These are phyloP conservation scores for Rhagonycha lutea DNA, from an alignment of 2,888 invertebrate genomes.

Conservation along the genomic window DNA sequence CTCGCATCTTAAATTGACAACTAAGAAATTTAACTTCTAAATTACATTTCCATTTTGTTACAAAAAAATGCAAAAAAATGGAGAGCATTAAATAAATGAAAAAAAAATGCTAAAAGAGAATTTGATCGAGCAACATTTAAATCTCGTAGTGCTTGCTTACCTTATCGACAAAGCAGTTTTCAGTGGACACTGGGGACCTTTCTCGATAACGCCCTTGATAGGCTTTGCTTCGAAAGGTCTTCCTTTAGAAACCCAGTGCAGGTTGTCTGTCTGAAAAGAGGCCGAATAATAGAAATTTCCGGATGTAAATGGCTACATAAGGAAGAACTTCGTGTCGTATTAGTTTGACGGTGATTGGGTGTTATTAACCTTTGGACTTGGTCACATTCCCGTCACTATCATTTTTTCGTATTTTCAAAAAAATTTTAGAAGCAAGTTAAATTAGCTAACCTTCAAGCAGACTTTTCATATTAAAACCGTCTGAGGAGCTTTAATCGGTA, in stretches of 20 bases:
- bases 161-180: background rate
- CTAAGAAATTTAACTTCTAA: background rate
- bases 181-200: background rate
- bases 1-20: background rate
- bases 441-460: no score
- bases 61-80: background rate
- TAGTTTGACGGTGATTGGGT: background rate
- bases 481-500: no score
- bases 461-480: no score
- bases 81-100: background rate
- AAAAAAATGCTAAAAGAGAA: background rate
- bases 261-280: background rate
- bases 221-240: background rate
- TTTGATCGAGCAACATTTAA: background rate
- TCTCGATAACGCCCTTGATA: background rate
- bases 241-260: background rate
- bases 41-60: background rate
- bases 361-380: background rate
- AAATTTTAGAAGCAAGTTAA: no score
- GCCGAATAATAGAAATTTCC: background rate
- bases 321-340: background rate
- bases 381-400: background rate
- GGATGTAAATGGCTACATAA: background rate
- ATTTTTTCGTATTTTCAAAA: background rate
- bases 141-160: background rate